Base-by-base conservation (phyloP, 2,113 vertebrate species). In the Penelope pileata region DNA sequence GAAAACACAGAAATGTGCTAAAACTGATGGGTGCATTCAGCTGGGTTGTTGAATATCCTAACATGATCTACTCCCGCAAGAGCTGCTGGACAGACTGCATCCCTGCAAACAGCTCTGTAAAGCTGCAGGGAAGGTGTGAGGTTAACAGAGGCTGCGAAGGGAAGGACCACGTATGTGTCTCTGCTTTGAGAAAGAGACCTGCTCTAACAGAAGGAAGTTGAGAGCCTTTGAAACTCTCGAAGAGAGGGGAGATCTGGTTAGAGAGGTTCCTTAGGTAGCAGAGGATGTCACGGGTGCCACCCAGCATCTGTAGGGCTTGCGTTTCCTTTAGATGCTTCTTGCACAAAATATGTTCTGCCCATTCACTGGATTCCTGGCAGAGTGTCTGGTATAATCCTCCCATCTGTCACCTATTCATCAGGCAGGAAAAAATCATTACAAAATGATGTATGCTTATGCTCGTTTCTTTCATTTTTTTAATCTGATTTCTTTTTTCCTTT, bases 401-500 rank as follows among this genome's bases (percentile, higher is more conserved):
- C 26, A 30, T 24, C 79, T 93, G 21, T n/a, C 24, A 6, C 45
- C 9, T 17, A 8, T 10, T 50, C 23, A 19, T 63, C 42, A 32
- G 74, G 29, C 80, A 68, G 91, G 69, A 48, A 82, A 3, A 53
- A 77, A 82, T 79, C 14, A n/a, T 16, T 5, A 54, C 54, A 60
- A 48, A 74, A 66, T 38, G 10, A 19, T 8, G 7, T 51, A n/a
- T 94, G 60, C 75, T 97, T 4, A 88, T 1, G 1, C 17, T 34
- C 40, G 3, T 63, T 17, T 58, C 54, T 58, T 58, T 58, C 54
- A 19, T 58, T 82, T 10, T 96, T 40, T 77, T 26, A n/a, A 56
- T 30, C 29, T 94, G 94, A 19, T 1, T 91, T 80, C 64, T 30
- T 66, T 47, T 45, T 92, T 3, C 90, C n/a, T 98, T 98, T 68